Evolutionary conservation across 2,888 invertebrate species (phyloP), one percentile per base, ranked within the genome.

Genomic region (Andrena hattorfiana): DNA sequence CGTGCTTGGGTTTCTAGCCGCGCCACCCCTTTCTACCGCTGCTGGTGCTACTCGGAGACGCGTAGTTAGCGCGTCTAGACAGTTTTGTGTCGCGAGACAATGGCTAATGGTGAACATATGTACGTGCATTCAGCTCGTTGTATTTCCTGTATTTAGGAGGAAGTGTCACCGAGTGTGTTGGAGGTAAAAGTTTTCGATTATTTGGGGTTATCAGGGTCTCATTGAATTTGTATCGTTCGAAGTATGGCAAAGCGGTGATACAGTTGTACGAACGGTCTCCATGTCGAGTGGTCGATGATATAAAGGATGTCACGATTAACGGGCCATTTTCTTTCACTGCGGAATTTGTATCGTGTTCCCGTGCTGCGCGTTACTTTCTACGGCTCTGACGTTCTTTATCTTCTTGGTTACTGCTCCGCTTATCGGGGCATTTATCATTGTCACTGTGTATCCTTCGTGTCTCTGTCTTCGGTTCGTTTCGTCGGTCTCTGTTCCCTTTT

Each of bases 391-490:
- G 54, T 28, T 69, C 42, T 59, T 66, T 73, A 73, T 66, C 73
- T 73, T 48, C 73, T 48, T 48, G 56, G 73, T 56, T 66, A 56
- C 66, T 66, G 56, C 64, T 66, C 66, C 23, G 73, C 73, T 73
- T 73, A 73, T 73, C 73, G 42, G 42, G 28, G 26, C 42, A 42
- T 73, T 73, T 73, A 66, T 73, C 66, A 56, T 73, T 66, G 73
- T 66, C 66, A 56, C 30, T 73, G 73, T 42, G 51, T 73, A 66
- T 28, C 64, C 56, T 73, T 20, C 35, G 51, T 73, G 26, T 56
- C 63, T 56, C 13, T 32, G 28, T 30, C 56, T 66, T 35, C 26
- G 16, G 3, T 16, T 56, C 20, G 28, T 35, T 54, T 23, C 16
- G 20, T 35, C 28, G 30, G n/a, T 7, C 32, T 13, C 8, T 30